Base-by-base conservation (phyloP, 2,797 vertebrate genomes). In the Notolepis coatsorum region DNA sequence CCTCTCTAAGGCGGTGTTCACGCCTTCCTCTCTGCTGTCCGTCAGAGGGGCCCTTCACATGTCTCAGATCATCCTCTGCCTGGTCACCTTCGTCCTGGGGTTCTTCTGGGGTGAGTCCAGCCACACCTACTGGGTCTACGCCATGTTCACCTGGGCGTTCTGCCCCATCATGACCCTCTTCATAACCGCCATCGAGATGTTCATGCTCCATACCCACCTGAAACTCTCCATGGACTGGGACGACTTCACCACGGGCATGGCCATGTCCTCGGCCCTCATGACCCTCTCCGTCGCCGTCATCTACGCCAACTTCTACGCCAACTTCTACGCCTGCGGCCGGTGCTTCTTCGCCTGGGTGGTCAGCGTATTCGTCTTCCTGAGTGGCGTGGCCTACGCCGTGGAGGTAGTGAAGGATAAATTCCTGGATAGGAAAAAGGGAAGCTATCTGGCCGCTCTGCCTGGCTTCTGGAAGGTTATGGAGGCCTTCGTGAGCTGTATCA, bases 71-170 rank as follows among this genome's bases (percentile, higher is more conserved):
- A 1, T 77, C 3, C 12, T 91, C 33, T 84, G 27, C 42, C 13
- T 81, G 50, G 49, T 85, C 63, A 90, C 86, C 33, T 91, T 91
- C 8, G 0, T 81, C 17, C 24, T 87, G 70, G 59, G 28, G 9
- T 2, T 3, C n/a, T 31, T 91, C 0, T 75, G 70, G 66, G 82
- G 87, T 43, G 35, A 65, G 5, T 84, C 84, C 56, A 65, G 6
- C 23, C 51, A 5, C 18, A 13, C 84, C 41, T 94, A 88, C 4
- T 94, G 94, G 60, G 79, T 48, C 0, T 95, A 94, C 59, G 92
- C 92, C 7, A 93, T 95, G 92, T 93, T 95, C 76, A 85, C 91
- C 4, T 96, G 94, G 94, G 88, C 89, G 42, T 89, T 96, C 79
- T 95, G 93, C 65, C 86, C 93, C 2, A 1, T 76, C 2, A 46